These are phyloP conservation scores for Sylvilagus floridanus DNA, from an alignment of 2,797 vertebrate genomes.

Conservation along the genomic window DNA sequence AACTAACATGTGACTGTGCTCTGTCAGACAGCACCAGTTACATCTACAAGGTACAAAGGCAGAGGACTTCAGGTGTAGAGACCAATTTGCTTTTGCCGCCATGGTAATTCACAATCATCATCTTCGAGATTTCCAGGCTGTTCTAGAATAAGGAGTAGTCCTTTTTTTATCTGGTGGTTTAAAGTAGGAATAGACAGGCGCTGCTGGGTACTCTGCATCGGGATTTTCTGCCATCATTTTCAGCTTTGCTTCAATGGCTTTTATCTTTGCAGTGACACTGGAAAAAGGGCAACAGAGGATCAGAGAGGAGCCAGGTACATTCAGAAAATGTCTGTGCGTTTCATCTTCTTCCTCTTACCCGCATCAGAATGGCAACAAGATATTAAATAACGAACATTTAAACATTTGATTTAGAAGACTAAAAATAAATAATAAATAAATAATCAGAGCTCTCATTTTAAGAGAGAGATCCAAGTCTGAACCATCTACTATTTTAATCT, in stretches of 20 bases:
- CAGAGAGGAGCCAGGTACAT: not conserved
- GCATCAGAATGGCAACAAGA: not conserved
- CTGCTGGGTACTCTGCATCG: conserved; percentile 93
- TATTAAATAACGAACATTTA: not conserved
- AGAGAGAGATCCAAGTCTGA: conserved; percentile 5
- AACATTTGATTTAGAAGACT: not conserved
- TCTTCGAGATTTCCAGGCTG: conserved; percentile 90
- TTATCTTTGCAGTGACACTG: conserved; percentile 97
- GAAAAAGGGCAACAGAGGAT: conserved; percentile 72
- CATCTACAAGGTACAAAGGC: conserved; percentile 84
- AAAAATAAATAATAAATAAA: not conserved
- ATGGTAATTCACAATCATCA: conserved; percentile 81
- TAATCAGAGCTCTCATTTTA: conserved; percentile 1
- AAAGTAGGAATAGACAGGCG: conserved; percentile 96
- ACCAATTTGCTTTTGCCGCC: conserved; percentile 76
- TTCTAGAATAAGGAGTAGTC: conserved; percentile 95
- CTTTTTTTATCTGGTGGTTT: conserved; percentile 96
- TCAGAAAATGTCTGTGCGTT: not conserved
- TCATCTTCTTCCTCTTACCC: not conserved
- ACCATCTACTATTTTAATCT: conserved; percentile 2
- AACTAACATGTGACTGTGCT: conserved; percentile 61
- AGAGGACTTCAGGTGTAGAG: conserved; percentile 74
- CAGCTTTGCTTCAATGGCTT: conserved; percentile 98
- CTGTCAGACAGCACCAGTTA: conserved; percentile 72
- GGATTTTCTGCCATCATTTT: conserved; percentile 99